Evolutionary conservation across 2,797 vertebrate genomes (phyloP), one percentile per base, ranked within the genome.

Genomic region (Coregonus sp.): DNA sequence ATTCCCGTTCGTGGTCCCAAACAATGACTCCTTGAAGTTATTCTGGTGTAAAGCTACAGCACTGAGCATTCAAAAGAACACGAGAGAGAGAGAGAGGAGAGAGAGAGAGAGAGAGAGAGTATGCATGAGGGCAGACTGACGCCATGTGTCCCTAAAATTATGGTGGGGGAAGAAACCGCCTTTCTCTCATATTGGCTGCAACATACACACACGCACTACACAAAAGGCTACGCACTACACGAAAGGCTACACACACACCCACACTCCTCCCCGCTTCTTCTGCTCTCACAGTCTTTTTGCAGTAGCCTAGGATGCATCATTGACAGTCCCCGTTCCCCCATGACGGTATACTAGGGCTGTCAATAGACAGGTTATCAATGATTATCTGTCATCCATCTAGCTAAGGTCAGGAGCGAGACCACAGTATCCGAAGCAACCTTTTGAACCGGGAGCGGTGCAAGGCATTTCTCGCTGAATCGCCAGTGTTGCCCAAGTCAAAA

Each of bases 271-370:
- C 40, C 68, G 47, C 59, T 65, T 68, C 40, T 47, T 72, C 40
- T 20, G 63, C 74, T 59, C 67, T 70, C 40, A 47, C 9, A 47
- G 73, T 67, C 83, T 80, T 78, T 80, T 74, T 80, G 77, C 33
- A 74, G 77, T 77, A 47, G 40, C 40, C 40, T 47, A 47, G 9
- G 59, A 37, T 77, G 54, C 72, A 14, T 35, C 51, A n/a, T 29
- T 77, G 59, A 63, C 59, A 63, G 54, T 68, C 63, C 9, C 25
- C 4, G 40, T 29, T 74, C 14, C 29, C 40, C 50, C 37, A 6
- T 33, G 66, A 54, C 59, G 31, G 33, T 37, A 68, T 33, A 35
- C 25, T 4, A 68, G 66, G 31, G 66, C 14, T 68, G 66, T 37
- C 33, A 68, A 68, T 68, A 68, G 14, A 33, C 31, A 68, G 31